Evolutionary conservation across 2,888 invertebrate genomes (phyloP).

Genomic region (Amphipoea oculea): DNA sequence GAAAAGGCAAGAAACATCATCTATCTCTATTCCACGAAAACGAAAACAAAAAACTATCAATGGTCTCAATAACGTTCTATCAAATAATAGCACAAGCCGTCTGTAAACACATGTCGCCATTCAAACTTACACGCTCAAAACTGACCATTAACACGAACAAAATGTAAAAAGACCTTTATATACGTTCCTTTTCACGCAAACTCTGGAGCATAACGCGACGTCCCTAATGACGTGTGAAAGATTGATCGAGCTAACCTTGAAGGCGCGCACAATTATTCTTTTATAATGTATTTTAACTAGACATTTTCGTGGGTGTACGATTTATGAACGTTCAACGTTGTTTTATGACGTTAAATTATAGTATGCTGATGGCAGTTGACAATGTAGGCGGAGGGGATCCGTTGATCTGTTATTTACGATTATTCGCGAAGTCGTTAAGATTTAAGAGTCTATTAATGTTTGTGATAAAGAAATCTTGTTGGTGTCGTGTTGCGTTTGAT

Average conservation of each 20-base stretch:
- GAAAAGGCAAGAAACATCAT: slow-evolving; percentile 18
- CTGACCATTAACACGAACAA: slow-evolving; percentile 65
- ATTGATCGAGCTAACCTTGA: slow-evolving; percentile 73
- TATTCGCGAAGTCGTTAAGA: slow-evolving; percentile 63
- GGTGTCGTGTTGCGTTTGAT: slow-evolving; percentile 51
- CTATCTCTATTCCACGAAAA: slow-evolving; percentile 24
- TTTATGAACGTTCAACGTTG: slow-evolving; percentile 72
- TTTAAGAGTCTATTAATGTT: slow-evolving; percentile 65
- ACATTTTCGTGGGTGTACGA: slow-evolving; percentile 68
- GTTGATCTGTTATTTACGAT: slow-evolving; percentile 65
- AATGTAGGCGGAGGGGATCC: slow-evolving; percentile 67
- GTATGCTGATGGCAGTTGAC: slow-evolving; percentile 68
- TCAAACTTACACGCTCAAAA: slow-evolving; percentile 50
- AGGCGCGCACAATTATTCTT: slow-evolving; percentile 71
- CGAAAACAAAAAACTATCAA: slow-evolving; percentile 17
- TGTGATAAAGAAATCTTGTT: slow-evolving; percentile 57
- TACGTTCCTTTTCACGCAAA: slow-evolving; percentile 66
- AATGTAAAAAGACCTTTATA: slow-evolving; percentile 61
- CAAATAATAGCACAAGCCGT: slow-evolving; percentile 36
- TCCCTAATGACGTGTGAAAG: slow-evolving; percentile 75
- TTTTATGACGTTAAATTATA: slow-evolving; percentile 68
- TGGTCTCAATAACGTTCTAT: slow-evolving; percentile 33
- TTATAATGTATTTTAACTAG: slow-evolving; percentile 73
- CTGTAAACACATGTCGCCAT: slow-evolving; percentile 55
- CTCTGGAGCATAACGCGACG: slow-evolving; percentile 77